Evolutionary conservation across 1,140 invertebrate species (phyloP).

Genomic region (Nasonia giraulti): DNA sequence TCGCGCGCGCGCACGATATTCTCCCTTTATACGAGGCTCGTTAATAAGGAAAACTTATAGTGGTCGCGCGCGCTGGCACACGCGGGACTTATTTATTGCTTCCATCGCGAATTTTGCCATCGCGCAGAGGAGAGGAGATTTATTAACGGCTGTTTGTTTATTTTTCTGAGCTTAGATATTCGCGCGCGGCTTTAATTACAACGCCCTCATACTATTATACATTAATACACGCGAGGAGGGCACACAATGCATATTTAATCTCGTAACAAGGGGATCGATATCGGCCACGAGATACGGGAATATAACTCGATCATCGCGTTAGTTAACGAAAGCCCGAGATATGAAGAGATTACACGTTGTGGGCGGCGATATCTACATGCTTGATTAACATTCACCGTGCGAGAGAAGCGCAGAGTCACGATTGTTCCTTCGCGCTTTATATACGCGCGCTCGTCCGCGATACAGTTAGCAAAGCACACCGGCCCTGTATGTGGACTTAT

Average conservation of each 20-base stretch:
- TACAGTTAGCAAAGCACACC: slow-evolving; percentile 17
- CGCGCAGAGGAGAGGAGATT: slow-evolving; percentile 1
- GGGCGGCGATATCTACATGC: slow-evolving; percentile 7
- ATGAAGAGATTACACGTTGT: slow-evolving; percentile 24
- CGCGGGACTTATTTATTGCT: slow-evolving; percentile 20
- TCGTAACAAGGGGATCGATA: slow-evolving; percentile 23
- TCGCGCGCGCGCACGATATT: slow-evolving; percentile 25
- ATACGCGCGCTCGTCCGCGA: not conserved
- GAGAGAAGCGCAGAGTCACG: slow-evolving; percentile 33
- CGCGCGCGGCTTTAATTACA: not conserved
- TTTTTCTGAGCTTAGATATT: not conserved
- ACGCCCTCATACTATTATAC: not conserved
- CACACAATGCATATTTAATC: slow-evolving; percentile 23
- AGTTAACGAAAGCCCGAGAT: slow-evolving; percentile 38
- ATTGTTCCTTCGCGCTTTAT: slow-evolving; percentile 38
- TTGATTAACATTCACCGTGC: slow-evolving; percentile 45
- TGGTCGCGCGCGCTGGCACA: not conserved
- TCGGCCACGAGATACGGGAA: not conserved
- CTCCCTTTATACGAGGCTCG: slow-evolving; percentile 11
- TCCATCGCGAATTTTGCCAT: not conserved
- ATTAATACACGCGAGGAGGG: not conserved
- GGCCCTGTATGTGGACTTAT: not conserved
- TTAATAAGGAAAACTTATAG: slow-evolving; percentile 45
- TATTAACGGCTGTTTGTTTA: not conserved
- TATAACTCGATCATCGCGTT: slow-evolving; percentile 27